A percentile compares a stretch with the other conserved stretches of the same genome.
Conservation (phyloP, 2,797 vertebrate species). For the Phrynocephalus forsythii region DNA sequence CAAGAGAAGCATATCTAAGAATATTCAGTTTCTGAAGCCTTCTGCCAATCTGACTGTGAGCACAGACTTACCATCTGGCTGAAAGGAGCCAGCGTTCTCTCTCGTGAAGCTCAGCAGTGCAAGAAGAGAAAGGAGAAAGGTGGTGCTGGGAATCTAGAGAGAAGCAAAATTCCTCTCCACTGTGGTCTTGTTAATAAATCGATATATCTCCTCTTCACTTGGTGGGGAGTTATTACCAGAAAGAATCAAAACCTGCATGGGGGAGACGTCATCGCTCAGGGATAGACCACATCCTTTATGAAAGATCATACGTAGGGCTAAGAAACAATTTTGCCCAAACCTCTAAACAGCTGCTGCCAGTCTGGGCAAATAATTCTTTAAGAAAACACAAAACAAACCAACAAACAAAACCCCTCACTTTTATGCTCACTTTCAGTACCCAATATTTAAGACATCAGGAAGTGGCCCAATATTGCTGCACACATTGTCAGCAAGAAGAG, state of each 20-base stretch:
- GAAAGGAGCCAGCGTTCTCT: not conserved
- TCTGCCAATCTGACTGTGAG: not conserved
- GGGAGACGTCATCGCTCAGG: too few species aligned
- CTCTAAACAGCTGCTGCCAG: too few species aligned
- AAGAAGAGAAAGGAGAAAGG: not conserved
- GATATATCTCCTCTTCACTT: not conserved
- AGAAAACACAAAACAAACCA: too few species aligned
- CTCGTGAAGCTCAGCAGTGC: not conserved
- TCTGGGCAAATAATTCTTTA: too few species aligned
- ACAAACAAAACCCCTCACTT: too few species aligned
- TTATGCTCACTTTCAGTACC: too few species aligned
- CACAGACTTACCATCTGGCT: not conserved
- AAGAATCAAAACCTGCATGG: not conserved
- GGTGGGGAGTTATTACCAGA: not conserved
- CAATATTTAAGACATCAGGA: too few species aligned
- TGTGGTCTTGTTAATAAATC: not conserved
- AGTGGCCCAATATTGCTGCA: too few species aligned
- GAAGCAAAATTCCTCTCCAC: not conserved
- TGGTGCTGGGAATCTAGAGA: not conserved
- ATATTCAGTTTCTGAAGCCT: not conserved
- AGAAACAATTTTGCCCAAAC: too few species aligned
- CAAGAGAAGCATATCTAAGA: not conserved
- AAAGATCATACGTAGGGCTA: too few species aligned
- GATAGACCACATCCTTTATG: too few species aligned
- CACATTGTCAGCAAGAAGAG: too few species aligned